Base-by-base conservation (phyloP, 2,113 vertebrate species). In the Triplophysa siluroides region DNA sequence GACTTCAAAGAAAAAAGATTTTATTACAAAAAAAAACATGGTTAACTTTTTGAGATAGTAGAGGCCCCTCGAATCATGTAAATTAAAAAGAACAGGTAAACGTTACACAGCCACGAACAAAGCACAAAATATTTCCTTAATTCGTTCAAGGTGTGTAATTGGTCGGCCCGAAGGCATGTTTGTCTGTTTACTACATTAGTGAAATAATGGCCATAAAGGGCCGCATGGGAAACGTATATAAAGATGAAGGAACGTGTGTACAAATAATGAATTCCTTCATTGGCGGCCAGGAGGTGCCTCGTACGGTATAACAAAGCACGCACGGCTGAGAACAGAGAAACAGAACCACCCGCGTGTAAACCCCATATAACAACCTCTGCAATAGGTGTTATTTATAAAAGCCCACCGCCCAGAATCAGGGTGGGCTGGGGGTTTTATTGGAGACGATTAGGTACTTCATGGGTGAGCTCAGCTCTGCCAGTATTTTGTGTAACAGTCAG, bases 141-240 rank as follows among this genome's bases (percentile, higher is more conserved):
- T 84, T 78, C 70, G 84, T 84, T 68, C 84, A 84, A 75, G 62
- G 79, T 85, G 83, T 80, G 64, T 83, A 80, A 81, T 81, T 77
- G 73, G 79, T 62, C 21, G 38, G 78, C 78, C 79, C 38, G 64
- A 67, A 67, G 84, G 84, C 72, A 63, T 75, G 41, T 60, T 78
- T 62, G 78, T 83, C 76, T 66, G 43, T 85, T 87, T 87, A 84
- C 78, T 81, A 85, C 82, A 83, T 64, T 67, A 83, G 65, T 81
- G 84, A 83, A 83, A 85, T 58, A 66, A 76, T 58, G 73, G 47
- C 77, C 74, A 81, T 84, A 83, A 84, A 87, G 52, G 45, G 29
- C 75, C 65, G 79, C 76, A 83, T 81, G 84, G 78, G 84, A 83
- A 86, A 84, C 76, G 23, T 76, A 77, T 69, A 82, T 83, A 87